These are phyloP conservation scores for Caranx melampygus DNA, from an alignment of 2,113 vertebrate genomes.

Conservation along the genomic window DNA sequence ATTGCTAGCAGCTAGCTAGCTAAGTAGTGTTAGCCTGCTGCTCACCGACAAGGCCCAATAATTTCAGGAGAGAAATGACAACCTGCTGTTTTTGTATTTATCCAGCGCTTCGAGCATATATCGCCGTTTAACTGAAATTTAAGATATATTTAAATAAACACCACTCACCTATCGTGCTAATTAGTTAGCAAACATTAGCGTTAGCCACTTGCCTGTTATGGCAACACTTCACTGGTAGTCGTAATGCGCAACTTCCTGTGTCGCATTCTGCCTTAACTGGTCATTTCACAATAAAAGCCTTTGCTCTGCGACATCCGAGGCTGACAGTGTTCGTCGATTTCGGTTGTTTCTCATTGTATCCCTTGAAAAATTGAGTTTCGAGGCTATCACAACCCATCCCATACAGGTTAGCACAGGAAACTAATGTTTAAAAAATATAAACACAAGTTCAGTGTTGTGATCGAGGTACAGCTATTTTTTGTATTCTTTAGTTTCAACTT, in stretches of 20 bases:
- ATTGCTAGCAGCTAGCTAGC: slow-evolving; percentile 57
- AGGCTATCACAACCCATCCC: not conserved
- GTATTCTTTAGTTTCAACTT: not conserved
- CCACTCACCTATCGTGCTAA: slow-evolving; percentile 69
- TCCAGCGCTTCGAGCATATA: not conserved
- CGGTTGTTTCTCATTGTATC: not conserved
- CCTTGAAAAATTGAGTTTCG: not conserved
- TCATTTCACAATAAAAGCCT: slow-evolving; percentile 73
- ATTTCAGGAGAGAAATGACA: slow-evolving; percentile 50
- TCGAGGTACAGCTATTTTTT: not conserved
- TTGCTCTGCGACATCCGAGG: not conserved
- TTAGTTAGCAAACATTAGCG: slow-evolving; percentile 83
- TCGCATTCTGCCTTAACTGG: slow-evolving; percentile 42
- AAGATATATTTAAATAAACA: slow-evolving; percentile 34
- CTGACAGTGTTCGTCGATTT: not conserved
- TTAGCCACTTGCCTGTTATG: slow-evolving; percentile 82
- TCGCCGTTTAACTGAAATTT: not conserved
- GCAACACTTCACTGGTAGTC: slow-evolving; percentile 75
- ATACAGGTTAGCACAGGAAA: not conserved
- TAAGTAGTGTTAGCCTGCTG: slow-evolving; percentile 42
- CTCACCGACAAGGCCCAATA: slow-evolving; percentile 59
- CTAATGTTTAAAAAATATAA: not conserved
- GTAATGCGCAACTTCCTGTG: slow-evolving; percentile 78
- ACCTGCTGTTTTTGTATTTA: slow-evolving; percentile 8
- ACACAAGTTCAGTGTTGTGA: not conserved